Percentiles rank a stretch among this genome's conserved stretches.
phyloP scores from a whole-genome alignment of 2,888 invertebrate species.

The Dicranocentrus wangi region DNA sequence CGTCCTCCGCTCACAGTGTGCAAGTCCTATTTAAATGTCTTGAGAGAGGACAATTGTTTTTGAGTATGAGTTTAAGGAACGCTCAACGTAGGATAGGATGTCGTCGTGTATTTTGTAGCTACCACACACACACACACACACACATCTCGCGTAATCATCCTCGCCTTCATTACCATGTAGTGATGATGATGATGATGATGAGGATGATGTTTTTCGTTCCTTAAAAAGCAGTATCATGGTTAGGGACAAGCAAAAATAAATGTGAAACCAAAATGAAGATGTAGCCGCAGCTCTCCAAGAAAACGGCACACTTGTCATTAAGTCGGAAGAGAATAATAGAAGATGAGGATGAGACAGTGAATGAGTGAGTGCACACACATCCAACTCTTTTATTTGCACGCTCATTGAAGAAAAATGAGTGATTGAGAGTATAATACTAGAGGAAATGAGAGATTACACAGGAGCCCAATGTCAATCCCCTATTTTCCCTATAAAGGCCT shows the following conservation, averaged over 20 bases:
- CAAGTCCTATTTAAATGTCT: not conserved
- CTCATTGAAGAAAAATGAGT: slow-evolving; percentile 18
- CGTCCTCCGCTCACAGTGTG: not conserved
- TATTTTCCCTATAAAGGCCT: not conserved
- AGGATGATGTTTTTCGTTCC: slow-evolving; percentile 53
- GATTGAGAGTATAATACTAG: slow-evolving; percentile 29
- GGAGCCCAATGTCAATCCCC: slow-evolving; percentile 22
- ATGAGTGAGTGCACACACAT: not conserved
- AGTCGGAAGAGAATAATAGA: slow-evolving; percentile 41
- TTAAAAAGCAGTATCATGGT: slow-evolving; percentile 57
- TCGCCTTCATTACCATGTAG: slow-evolving; percentile 40
- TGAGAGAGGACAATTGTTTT: slow-evolving; percentile 25
- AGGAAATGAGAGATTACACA: slow-evolving; percentile 22
- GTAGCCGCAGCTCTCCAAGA: not conserved
- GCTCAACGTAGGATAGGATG: no score
- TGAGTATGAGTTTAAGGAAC: slow-evolving; percentile 11
- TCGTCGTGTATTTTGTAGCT: no score
- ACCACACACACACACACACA: not conserved
- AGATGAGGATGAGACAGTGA: slow-evolving; percentile 6
- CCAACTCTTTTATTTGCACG: not conserved
- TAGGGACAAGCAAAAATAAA: slow-evolving; percentile 29
- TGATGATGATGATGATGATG: slow-evolving; percentile 52
- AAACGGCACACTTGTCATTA: slow-evolving; percentile 36
- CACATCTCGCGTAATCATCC: slow-evolving; percentile 48
- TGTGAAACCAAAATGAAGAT: slow-evolving; percentile 7